These are phyloP conservation scores for Phenganax subtilis DNA, from an alignment of 92 coral and sea anemone species.

Conservation along the genomic window DNA sequence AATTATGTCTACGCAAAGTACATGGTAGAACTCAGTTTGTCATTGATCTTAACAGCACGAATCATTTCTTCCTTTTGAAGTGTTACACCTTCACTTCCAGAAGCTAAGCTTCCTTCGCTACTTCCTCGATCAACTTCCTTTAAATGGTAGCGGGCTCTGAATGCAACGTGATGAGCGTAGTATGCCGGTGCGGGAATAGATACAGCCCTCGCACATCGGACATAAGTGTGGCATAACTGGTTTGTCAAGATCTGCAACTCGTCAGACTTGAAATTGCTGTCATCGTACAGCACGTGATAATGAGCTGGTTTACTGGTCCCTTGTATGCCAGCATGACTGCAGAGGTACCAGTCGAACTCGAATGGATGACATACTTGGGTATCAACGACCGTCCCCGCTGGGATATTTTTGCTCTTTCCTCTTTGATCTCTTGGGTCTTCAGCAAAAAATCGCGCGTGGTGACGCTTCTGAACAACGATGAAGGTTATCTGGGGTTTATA, in stretches of 20 bases:
- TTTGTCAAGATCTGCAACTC: slow-evolving; percentile 77
- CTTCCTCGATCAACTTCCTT: slow-evolving; percentile 48
- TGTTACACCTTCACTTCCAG: slow-evolving; percentile 57
- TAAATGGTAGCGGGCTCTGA: slow-evolving; percentile 72
- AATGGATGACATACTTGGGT: slow-evolving; percentile 70
- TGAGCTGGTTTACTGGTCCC: slow-evolving; percentile 96
- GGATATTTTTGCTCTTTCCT: slow-evolving; percentile 68
- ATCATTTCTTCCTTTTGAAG: slow-evolving; percentile 62
- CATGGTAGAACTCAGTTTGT: slow-evolving; percentile 78
- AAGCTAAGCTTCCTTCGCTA: slow-evolving; percentile 52
- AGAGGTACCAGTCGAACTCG: slow-evolving; percentile 90
- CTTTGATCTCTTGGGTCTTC: slow-evolving; percentile 58
- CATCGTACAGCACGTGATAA: slow-evolving; percentile 88
- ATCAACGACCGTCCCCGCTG: slow-evolving; percentile 91
- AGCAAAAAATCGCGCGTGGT: slow-evolving; percentile 81
- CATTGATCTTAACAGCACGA: slow-evolving; percentile 84
- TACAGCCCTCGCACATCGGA: slow-evolving; percentile 82
- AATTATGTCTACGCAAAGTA: slow-evolving; percentile 70
- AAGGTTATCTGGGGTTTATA: slow-evolving; percentile 85
- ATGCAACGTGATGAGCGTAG: slow-evolving; percentile 94
- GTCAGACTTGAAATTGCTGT: slow-evolving; percentile 73
- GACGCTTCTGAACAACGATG: slow-evolving; percentile 86
- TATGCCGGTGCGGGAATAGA: slow-evolving; percentile 95
- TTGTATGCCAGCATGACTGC: slow-evolving; percentile 94
- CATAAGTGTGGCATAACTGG: slow-evolving; percentile 88